phyloP scores from a whole-genome alignment of 2,888 invertebrate species.

The Gisinianus flammeolus region DNA sequence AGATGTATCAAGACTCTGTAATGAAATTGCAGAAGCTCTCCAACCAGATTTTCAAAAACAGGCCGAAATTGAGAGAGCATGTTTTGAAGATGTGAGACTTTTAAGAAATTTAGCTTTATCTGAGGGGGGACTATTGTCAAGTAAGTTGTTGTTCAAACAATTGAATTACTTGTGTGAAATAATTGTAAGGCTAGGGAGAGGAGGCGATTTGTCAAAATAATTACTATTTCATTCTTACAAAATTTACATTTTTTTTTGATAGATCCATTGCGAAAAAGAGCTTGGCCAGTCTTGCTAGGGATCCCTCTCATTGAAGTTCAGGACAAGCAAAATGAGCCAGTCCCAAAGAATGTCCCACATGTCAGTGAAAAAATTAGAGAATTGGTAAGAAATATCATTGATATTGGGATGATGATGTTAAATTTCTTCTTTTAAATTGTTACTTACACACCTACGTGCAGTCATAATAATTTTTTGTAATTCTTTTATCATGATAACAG shows the following conservation, averaged over 20 bases:
- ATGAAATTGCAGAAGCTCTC: constrained; percentile 48
- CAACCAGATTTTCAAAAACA: constrained; percentile 48
- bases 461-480: constrained; percentile 4
- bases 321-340: constrained; percentile 38
- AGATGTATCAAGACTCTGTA: constrained; percentile 53
- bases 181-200: too few relatives aligned
- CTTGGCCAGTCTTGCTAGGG: constrained; percentile 53
- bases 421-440: too few relatives aligned
- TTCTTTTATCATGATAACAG: too few relatives aligned
- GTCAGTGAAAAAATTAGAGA: constrained; percentile 52
- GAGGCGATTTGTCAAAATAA: too few relatives aligned
- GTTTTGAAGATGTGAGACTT: constrained; percentile 30
- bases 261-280: constrained; percentile 53
- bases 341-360: constrained; percentile 46
- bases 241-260: too few relatives aligned
- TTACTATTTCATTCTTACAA: too few relatives aligned
- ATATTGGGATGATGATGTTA: too few relatives aligned
- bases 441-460: too few relatives aligned
- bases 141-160: too few relatives aligned
- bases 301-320: constrained; percentile 48
- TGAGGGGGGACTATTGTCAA: constrained; percentile 52
- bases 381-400: constrained; percentile 43
- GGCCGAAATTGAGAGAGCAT: constrained; percentile 45
- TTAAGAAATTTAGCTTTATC: constrained; percentile 51
- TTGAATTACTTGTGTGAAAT: too few relatives aligned